A percentile compares a stretch with the other conserved stretches of the same genome.
phyloP scores from a whole-genome alignment of 2,797 vertebrate species.

The Schizopygopsis pylzovi region DNA sequence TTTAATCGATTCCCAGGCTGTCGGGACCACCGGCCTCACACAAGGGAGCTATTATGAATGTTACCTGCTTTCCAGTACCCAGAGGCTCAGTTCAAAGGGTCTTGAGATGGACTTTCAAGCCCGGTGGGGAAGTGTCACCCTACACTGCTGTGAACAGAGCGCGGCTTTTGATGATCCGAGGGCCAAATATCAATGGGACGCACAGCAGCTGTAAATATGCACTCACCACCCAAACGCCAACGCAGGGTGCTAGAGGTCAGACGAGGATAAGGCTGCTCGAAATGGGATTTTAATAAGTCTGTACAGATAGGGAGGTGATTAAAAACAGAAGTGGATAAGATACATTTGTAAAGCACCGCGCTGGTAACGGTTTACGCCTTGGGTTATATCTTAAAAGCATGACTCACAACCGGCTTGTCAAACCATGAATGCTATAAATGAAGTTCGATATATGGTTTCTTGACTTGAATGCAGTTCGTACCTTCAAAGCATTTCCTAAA shows the following conservation, averaged over 20 bases:
- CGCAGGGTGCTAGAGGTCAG: constrained; percentile 35
- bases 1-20: constrained; percentile 73
- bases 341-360: not conserved
- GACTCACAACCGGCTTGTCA: not conserved
- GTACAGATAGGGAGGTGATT: constrained; percentile 13
- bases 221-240: constrained; percentile 29
- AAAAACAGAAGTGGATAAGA: constrained; percentile 12
- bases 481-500: constrained; percentile 7
- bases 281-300: constrained; percentile 9
- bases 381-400: constrained; percentile 22
- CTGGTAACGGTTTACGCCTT: not conserved
- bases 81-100: constrained; percentile 63
- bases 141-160: constrained; percentile 64
- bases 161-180: constrained; percentile 45
- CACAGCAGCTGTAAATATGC: constrained; percentile 41
- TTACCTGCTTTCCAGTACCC: constrained; percentile 58
- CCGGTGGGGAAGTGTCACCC: constrained; percentile 58
- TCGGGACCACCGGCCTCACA: constrained; percentile 59
- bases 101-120: constrained; percentile 61
- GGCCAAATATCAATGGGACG: constrained; percentile 46
- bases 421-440: constrained; percentile 31
- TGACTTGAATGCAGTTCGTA: not conserved
- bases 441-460: constrained; percentile 1
- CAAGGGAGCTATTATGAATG: constrained; percentile 74
- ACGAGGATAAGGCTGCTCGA: constrained; percentile 22